Evolutionary conservation across 2,797 vertebrate genomes (phyloP).

Genomic region (Lerista edwardsae): DNA sequence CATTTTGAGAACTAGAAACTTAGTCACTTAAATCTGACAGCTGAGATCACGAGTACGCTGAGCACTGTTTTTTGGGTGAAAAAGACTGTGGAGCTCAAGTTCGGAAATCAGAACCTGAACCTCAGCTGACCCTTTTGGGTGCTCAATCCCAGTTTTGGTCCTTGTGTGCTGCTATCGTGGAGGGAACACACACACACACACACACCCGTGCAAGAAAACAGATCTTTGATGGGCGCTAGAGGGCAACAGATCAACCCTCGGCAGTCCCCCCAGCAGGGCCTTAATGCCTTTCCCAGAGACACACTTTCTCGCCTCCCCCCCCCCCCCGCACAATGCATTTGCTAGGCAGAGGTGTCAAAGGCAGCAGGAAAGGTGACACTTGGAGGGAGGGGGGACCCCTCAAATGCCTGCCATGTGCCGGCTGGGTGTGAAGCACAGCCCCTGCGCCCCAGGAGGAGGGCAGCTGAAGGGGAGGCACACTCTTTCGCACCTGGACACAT

Average conservation of each 20-base stretch:
- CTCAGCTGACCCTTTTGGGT: too few species aligned
- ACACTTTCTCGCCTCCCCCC: not conserved
- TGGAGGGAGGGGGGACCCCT: not conserved
- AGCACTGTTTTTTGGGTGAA: too few species aligned
- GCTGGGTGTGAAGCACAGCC: slow-evolving; percentile 20
- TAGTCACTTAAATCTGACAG: too few species aligned
- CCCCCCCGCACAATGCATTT: not conserved
- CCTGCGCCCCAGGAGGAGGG: not conserved
- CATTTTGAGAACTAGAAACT: too few species aligned
- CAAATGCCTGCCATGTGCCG: not conserved
- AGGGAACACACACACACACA: not conserved
- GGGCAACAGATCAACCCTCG: not conserved
- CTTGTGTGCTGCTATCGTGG: too few species aligned
- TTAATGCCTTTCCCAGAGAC: slow-evolving; percentile 19
- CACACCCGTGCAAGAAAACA: not conserved
- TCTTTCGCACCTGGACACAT: slow-evolving; percentile 33
- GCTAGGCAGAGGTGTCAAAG: not conserved
- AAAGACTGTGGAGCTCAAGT: too few species aligned
- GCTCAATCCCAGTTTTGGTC: too few species aligned
- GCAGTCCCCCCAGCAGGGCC: not conserved
- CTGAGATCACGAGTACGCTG: too few species aligned
- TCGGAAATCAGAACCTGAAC: too few species aligned
- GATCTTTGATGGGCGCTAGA: not conserved
- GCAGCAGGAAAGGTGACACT: not conserved
- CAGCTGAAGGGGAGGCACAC: not conserved